Conservation (phyloP, 2,888 invertebrate species). For the Pachymerium ferrugineum region DNA sequence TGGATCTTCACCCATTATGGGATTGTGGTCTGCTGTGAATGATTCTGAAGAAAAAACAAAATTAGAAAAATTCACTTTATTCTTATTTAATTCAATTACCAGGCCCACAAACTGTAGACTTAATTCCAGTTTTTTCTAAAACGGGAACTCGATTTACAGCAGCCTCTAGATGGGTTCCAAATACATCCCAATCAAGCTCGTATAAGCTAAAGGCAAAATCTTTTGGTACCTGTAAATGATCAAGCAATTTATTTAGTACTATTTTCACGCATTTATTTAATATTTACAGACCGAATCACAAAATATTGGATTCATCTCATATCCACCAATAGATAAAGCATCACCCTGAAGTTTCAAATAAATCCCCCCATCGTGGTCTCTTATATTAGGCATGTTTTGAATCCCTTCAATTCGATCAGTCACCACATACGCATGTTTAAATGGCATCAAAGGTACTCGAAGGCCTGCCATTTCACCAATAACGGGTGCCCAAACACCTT, state of each 20-base stretch:
- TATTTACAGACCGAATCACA: constrained; percentile 59
- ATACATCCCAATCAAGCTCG: constrained; percentile 80
- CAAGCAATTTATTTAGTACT: neutral
- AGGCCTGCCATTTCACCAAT: constrained; percentile 63
- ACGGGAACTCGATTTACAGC: constrained; percentile 69
- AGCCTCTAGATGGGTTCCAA: constrained; percentile 64
- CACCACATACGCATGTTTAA: constrained; percentile 84
- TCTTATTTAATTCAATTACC: constrained; percentile 40
- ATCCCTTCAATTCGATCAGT: constrained; percentile 71
- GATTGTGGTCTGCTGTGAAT: constrained; percentile 87
- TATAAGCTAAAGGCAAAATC: constrained; percentile 78
- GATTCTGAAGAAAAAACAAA: constrained; percentile 56
- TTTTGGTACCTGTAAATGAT: constrained; percentile 56
- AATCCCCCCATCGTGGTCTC: constrained; percentile 77
- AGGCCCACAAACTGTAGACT: constrained; percentile 81
- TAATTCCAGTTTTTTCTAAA: constrained; percentile 68
- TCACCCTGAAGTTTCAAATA: constrained; percentile 81
- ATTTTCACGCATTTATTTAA: neutral
- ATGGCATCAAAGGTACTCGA: constrained; percentile 68
- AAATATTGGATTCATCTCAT: constrained; percentile 77
- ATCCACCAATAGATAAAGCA: constrained; percentile 76
- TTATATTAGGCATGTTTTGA: constrained; percentile 69
- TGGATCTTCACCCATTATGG: constrained; percentile 64
- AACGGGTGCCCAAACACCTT: constrained; percentile 74
- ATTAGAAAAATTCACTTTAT: neutral